Evolutionary conservation across 2,797 vertebrate genomes (phyloP).

Genomic region (Salarias fasciatus): DNA sequence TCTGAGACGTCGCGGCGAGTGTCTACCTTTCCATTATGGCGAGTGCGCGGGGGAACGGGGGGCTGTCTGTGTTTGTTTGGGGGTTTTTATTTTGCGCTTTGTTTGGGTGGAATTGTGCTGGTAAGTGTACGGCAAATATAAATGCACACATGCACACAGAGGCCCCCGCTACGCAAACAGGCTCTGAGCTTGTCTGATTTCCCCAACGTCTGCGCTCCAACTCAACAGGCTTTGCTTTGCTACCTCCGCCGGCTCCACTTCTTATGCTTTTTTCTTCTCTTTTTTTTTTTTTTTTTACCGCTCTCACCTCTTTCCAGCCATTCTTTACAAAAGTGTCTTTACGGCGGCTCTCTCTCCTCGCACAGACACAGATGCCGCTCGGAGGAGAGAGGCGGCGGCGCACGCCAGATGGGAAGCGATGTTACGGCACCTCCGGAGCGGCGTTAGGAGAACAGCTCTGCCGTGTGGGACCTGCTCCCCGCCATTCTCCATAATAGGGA

Average conservation of each 20-base stretch:
- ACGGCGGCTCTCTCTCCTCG: neutral
- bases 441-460: conserved; percentile 23
- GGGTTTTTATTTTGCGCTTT: conserved; percentile 48
- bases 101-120: conserved; percentile 28
- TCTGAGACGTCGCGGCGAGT: conserved; percentile 11
- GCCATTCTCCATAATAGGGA: conserved; percentile 57
- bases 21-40: conserved; percentile 37
- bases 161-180: conserved; percentile 41
- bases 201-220: conserved; percentile 49
- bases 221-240: conserved; percentile 57
- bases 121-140: conserved; percentile 41
- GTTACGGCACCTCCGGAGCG: conserved; percentile 32
- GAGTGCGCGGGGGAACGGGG: conserved; percentile 18
- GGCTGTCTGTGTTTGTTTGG: conserved; percentile 33
- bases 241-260: conserved; percentile 25
- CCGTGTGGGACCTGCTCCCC: conserved; percentile 49
- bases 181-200: conserved; percentile 63
- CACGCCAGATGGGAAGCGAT: conserved; percentile 61
- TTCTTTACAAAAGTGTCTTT: neutral
- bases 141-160: conserved; percentile 30
- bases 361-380: conserved; percentile 1
- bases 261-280: conserved; percentile 15
- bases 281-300: conserved; percentile 10
- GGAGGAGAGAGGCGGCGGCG: conserved; percentile 30
- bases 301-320: conserved; percentile 24